Evolutionary conservation across 2,797 vertebrate species (phyloP).

Genomic region (Sebastolobus altivelis): DNA sequence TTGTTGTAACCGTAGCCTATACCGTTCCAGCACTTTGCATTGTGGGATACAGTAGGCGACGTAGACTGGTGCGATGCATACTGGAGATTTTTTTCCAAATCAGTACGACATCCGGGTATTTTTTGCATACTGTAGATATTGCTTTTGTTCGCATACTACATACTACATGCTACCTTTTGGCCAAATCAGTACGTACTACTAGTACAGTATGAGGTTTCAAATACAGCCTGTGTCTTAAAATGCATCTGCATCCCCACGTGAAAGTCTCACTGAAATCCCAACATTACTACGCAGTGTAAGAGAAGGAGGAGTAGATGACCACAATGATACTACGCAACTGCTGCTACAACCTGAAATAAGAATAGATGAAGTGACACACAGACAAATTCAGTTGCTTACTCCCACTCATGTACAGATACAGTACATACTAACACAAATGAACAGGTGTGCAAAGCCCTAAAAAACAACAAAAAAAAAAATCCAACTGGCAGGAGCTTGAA

Average conservation of each 20-base stretch:
- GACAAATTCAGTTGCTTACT: conserved; percentile 39
- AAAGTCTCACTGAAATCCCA: conserved; percentile 24
- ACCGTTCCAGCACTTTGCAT: no score
- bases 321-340: conserved; percentile 17
- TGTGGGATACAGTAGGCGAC: no score
- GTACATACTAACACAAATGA: conserved; percentile 35
- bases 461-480: conserved; percentile 4
- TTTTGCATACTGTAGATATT: not conserved
- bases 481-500: conserved; percentile 10
- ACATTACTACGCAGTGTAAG: not conserved
- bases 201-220: not conserved
- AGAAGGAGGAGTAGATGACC: conserved; percentile 21
- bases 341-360: conserved; percentile 19
- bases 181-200: not conserved
- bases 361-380: conserved; percentile 21
- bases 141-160: not conserved
- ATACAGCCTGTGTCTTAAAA: not conserved
- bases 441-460: conserved; percentile 52
- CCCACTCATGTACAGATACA: conserved; percentile 64
- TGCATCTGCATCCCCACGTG: not conserved
- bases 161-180: not conserved
- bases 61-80: no score
- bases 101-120: no score
- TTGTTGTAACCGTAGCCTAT: no score
- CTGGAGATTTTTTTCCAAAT: no score